Evolutionary conservation across 2,797 vertebrate species (phyloP), one percentile per base, ranked within the genome.

Genomic region (Netta rufina): DNA sequence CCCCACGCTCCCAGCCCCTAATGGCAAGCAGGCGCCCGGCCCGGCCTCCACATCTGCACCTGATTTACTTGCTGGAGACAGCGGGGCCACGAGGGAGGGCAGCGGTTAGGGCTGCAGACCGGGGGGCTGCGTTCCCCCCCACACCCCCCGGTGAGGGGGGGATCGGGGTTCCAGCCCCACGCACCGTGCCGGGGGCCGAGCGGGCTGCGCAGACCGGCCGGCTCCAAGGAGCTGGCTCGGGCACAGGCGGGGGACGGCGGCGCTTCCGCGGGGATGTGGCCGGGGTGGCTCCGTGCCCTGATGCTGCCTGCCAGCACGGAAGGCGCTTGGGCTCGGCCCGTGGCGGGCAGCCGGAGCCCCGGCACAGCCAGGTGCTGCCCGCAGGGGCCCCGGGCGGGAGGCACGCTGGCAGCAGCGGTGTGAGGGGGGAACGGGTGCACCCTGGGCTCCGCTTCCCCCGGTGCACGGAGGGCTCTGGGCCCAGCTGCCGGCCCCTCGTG

Each of bases 31-130:
- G 95, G 91, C 80, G 17, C 70, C 73, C 2, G 0, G 69, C 75
- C 32, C 61, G 30, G 77, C 90, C 81, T 88, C 49, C 54, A 96
- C 94, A 93, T 94, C 94, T 97, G 83, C 72, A 88, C 84, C 58
- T 38, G 53, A 90, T 96, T 96, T 96, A 90, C 92, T 87, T 7
- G 27, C 61, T 78, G 94, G 90, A 91, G 78, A 92, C 80, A 79
- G 71, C 0, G 2, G 77, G 89, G 79, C 95, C 93, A 45, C 4
- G 0, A 89, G 91, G 89, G 91, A 95, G 76, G 92, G 94, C 96
- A 96, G 92, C 0, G 43, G 90, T 32, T 72, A 58, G 25, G 84
- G 77, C 84, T 91, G 82, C 2, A 57, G 84, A 61, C 6, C 2
- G 51, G 71, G 38, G 38, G 47, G 47, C 81, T 58, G 60, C 0